phyloP scores from a whole-genome alignment of 2,888 invertebrate genomes.

The Cremastinae sp. region DNA sequence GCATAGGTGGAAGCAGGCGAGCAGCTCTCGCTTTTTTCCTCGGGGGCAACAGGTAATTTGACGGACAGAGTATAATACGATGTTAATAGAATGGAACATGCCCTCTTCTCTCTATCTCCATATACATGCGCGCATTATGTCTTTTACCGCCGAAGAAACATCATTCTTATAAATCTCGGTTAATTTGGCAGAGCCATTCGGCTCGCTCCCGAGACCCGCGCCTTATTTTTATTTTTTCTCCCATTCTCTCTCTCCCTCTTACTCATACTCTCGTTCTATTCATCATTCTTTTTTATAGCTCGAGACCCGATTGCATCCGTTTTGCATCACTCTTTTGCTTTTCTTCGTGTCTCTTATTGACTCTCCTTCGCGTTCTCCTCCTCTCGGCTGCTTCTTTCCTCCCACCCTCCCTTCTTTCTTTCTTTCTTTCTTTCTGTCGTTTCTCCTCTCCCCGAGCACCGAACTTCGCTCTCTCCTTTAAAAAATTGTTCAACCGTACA shows the following conservation, averaged over 20 bases:
- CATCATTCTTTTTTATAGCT: constrained; percentile 43
- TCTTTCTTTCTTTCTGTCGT: constrained; percentile 3
- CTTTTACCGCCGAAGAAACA: no score
- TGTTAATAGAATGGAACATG: constrained; percentile 72
- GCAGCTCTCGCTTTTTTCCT: constrained; percentile 30
- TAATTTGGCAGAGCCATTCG: constrained; percentile 78
- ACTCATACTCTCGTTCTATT: constrained; percentile 50
- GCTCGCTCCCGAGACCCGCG: constrained; percentile 68
- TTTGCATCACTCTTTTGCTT: constrained; percentile 38
- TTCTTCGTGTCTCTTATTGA: constrained; percentile 21
- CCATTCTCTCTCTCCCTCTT: constrained; percentile 32
- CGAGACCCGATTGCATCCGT: constrained; percentile 43
- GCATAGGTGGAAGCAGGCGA: not conserved
- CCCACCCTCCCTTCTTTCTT: no score
- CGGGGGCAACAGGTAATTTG: constrained; percentile 58
- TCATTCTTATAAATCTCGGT: constrained; percentile 76
- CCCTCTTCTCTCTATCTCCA: constrained; percentile 37
- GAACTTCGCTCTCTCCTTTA: no score
- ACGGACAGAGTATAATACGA: constrained; percentile 57
- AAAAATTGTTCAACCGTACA: no score
- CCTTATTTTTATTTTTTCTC: constrained; percentile 43
- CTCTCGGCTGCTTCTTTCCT: not conserved
- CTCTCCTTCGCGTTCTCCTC: constrained; percentile 11
- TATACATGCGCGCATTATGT: no score
- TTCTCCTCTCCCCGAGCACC: not conserved